These are phyloP conservation scores for Oligia latruncula DNA, from an alignment of 2,888 invertebrate species.

Conservation along the genomic window DNA sequence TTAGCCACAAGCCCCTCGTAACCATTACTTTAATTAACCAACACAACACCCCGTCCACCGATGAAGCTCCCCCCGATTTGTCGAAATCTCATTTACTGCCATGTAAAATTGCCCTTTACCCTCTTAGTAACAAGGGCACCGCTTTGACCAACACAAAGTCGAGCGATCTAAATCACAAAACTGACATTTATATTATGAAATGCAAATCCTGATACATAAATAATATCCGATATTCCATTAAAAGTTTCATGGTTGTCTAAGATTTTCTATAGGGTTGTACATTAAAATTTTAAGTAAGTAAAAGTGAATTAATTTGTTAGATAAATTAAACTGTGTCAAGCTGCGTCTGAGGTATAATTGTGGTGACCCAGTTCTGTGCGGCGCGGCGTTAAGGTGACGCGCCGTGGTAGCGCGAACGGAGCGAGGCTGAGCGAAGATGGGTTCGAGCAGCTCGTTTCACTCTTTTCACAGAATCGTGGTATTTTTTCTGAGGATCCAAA, in stretches of 20 bases:
- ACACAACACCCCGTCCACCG: slow-evolving; percentile 19
- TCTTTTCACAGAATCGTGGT: neutral
- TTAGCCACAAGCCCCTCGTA: neutral
- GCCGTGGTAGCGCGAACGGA: slow-evolving; percentile 29
- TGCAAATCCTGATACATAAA: slow-evolving; percentile 59
- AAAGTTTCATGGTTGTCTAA: slow-evolving; percentile 56
- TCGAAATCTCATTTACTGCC: slow-evolving; percentile 38
- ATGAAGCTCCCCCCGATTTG: slow-evolving; percentile 16
- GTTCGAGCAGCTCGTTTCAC: neutral
- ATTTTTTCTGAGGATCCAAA: neutral
- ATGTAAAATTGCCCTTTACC: slow-evolving; percentile 27
- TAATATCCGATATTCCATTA: slow-evolving; percentile 53
- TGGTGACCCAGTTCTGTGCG: slow-evolving; percentile 81
- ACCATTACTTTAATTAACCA: slow-evolving; percentile 29
- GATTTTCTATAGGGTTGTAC: slow-evolving; percentile 46
- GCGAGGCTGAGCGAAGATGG: slow-evolving; percentile 17
- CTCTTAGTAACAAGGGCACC: slow-evolving; percentile 30
- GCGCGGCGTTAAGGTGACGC: slow-evolving; percentile 64
- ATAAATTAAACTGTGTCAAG: slow-evolving; percentile 80
- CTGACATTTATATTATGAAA: slow-evolving; percentile 59
- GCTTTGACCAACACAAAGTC: slow-evolving; percentile 41
- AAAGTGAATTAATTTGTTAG: slow-evolving; percentile 80
- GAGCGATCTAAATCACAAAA: slow-evolving; percentile 56
- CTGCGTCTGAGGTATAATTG: slow-evolving; percentile 78
- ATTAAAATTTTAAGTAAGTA: slow-evolving; percentile 67